Base-by-base conservation (phyloP, 2,797 vertebrate species). In the Lemur catta region DNA sequence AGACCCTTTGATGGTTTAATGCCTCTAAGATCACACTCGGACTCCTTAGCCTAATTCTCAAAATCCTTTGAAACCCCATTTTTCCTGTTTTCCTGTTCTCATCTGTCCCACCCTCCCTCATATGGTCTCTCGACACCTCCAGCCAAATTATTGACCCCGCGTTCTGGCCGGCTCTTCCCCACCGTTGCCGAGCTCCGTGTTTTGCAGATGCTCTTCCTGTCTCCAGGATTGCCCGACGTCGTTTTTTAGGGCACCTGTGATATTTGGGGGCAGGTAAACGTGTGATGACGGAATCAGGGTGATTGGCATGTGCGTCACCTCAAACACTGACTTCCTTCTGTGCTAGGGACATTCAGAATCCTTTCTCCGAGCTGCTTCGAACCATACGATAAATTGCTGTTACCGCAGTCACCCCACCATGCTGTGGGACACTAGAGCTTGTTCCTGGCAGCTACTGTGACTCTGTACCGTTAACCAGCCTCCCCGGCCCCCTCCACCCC, bases 371-470 rank as follows among this genome's bases (percentile, higher is more conserved):
- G 30, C 72, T 50, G 33, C 33, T 48, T 75, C 11, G 17, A n/a
- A 48, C 9, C 48, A 7, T 6, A n/a, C 2, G 17, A 46, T 5
- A 10, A 46, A 22, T n/a, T 22, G 9, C 30, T 50, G 30, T n/a
- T 50, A 75, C 46, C 18, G 10, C 46, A n/a, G 72, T 18, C 17
- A 22, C 17, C 72, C 28, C 15, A 13, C 69, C 14, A 11, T 41
- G 38, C 69, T 14, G 3, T 10, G 18, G 2, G 0, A 0, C 43
- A 12, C 18, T 30, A 18, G 72, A 50, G 20, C 11, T 6, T 12
- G 46, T 48, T 48, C 30, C 43, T 50, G 17, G 10, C 20, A 12
- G 33, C 46, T 20, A 50, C 72, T 33, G 28, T 33, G 30, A 33
- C 33, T 22, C 75, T 20, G 33, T 12, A 33, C 17, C 9, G 11